Conservation (phyloP, 1,140 invertebrate species). For the Zaprionus inermis region DNA sequence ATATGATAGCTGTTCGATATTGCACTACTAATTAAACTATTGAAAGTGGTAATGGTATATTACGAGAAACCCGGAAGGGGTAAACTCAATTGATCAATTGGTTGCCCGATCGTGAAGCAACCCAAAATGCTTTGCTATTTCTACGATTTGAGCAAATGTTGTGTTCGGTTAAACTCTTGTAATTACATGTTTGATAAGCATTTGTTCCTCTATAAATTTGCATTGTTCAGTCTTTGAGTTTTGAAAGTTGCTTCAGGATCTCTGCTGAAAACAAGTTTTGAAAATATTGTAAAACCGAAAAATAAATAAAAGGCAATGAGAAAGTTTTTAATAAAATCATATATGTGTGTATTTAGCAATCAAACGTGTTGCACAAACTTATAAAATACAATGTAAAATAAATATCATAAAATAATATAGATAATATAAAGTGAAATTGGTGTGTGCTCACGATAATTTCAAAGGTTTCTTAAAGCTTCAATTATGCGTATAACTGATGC, state of each 20-base stretch:
- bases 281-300: neutral
- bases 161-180: slow-evolving; percentile 25
- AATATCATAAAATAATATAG: slow-evolving; percentile 25
- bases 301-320: slow-evolving; percentile 21
- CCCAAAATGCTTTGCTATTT: slow-evolving; percentile 44
- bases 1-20: neutral
- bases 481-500: slow-evolving; percentile 35
- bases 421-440: slow-evolving; percentile 17
- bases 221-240: slow-evolving; percentile 55
- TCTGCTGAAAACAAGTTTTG: neutral
- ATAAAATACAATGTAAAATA: slow-evolving; percentile 35
- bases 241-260: slow-evolving; percentile 20
- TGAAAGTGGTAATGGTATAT: neutral
- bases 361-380: slow-evolving; percentile 28
- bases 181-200: slow-evolving; percentile 35
- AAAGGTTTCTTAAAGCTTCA: slow-evolving; percentile 44
- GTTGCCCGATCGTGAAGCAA: neutral
- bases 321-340: slow-evolving; percentile 26
- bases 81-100: neutral
- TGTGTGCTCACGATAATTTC: slow-evolving; percentile 26
- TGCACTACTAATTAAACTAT: slow-evolving; percentile 2
- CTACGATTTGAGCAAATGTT: slow-evolving; percentile 64
- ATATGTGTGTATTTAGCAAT: slow-evolving; percentile 43
- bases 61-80: neutral
- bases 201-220: slow-evolving; percentile 34